Evolutionary conservation across 2,797 vertebrate genomes (phyloP).

Genomic region (Coregonus ussuriensis): DNA sequence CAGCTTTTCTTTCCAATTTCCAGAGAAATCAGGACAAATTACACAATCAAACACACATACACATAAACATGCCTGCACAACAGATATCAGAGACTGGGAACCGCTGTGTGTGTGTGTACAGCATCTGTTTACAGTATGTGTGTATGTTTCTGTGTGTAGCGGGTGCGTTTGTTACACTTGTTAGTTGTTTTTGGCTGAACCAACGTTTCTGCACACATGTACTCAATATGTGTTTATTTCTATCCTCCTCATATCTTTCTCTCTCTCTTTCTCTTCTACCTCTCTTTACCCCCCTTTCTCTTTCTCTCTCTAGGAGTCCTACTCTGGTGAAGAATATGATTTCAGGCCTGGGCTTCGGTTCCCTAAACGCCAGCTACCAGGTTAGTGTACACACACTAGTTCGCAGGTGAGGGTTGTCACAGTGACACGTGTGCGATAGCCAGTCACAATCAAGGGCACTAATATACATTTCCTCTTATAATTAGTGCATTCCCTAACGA

Average conservation of each 20-base stretch:
- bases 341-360: conserved; percentile 95
- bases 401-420: background rate
- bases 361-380: conserved; percentile 98
- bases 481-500: conserved; percentile 81
- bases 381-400: conserved; percentile 66
- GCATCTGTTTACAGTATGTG: conserved; percentile 67
- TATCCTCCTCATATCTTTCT: background rate
- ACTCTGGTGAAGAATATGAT: conserved; percentile 99
- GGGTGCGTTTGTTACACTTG: conserved; percentile 56
- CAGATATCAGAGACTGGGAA: conserved; percentile 54
- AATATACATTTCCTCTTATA: conserved; percentile 83
- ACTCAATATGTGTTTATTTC: conserved; percentile 15
- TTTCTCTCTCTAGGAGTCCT: conserved; percentile 82
- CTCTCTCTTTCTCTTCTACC: conserved; percentile 18
- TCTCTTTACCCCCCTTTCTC: background rate
- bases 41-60: conserved; percentile 19
- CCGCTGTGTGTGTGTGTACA: conserved; percentile 24
- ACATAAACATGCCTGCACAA: conserved; percentile 55
- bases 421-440: conserved; percentile 20
- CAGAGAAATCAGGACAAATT: conserved; percentile 63
- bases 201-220: conserved; percentile 35
- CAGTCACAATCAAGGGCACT: conserved; percentile 74
- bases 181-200: conserved; percentile 44
- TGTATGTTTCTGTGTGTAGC: conserved; percentile 52
- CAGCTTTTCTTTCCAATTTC: conserved; percentile 67